phyloP scores from a whole-genome alignment of 2,888 invertebrate species.

The Cryptophagus acutangulus region DNA sequence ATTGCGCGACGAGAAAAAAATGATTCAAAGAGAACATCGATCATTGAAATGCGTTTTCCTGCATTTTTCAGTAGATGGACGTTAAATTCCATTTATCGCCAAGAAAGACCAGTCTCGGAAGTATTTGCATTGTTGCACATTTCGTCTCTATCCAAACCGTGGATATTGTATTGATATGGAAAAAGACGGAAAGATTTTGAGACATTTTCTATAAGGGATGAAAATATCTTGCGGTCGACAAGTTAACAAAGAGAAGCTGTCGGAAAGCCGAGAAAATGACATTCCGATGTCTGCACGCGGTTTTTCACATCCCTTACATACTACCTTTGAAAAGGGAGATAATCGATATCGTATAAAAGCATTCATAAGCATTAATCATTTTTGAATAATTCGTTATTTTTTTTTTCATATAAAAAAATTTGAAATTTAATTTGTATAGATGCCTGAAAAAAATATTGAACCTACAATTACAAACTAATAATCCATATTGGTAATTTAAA shows the following conservation, averaged over 20 bases:
- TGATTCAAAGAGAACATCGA: constrained; percentile 16
- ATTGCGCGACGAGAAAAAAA: too few species aligned
- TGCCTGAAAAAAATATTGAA: too few species aligned
- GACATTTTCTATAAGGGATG: constrained; percentile 33
- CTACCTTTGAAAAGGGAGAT: constrained; percentile 6
- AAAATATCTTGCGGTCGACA: constrained; percentile 41
- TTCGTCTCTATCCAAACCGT: constrained; percentile 19
- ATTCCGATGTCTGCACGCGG: constrained; percentile 39
- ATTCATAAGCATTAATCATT: constrained; percentile 9
- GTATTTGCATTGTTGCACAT: constrained; percentile 24
- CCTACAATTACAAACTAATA: too few species aligned
- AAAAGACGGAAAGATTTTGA: constrained; percentile 20
- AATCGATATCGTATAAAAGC: constrained; percentile 25
- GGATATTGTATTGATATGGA: constrained; percentile 12
- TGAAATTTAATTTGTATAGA: too few species aligned
- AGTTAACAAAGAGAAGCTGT: constrained; percentile 39
- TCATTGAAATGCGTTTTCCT: constrained; percentile 17
- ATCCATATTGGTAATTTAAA: too few species aligned
- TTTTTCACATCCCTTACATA: constrained; percentile 21
- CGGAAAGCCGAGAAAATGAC: constrained; percentile 39
- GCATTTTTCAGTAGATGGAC: constrained; percentile 8
- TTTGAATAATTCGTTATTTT: too few species aligned
- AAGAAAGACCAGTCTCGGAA: constrained; percentile 12
- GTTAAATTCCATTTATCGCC: constrained; percentile 5
- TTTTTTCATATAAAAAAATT: too few species aligned